Evolutionary conservation across 2,888 invertebrate species (phyloP).

Genomic region (Dione juno): DNA sequence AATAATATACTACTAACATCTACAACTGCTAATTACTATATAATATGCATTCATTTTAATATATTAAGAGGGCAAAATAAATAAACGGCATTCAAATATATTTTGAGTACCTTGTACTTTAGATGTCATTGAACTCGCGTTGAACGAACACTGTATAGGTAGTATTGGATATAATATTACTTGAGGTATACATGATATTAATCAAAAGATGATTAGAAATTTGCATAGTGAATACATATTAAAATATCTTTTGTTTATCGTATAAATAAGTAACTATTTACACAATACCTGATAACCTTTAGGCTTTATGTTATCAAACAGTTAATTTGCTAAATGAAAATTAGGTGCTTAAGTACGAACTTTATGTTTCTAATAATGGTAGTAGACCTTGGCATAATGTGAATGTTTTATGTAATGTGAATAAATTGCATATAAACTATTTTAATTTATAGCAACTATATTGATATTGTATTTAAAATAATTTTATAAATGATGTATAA

Average conservation of each 20-base stretch:
- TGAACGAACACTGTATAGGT: neutral
- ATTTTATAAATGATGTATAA: neutral
- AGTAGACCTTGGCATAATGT: neutral
- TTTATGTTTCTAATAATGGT: constrained; percentile 4
- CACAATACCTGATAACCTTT: constrained; percentile 6
- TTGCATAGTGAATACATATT: neutral
- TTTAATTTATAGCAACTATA: neutral
- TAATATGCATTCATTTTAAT: neutral
- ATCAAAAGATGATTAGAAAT: constrained; percentile 21
- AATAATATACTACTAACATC: no score
- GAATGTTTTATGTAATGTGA: neutral
- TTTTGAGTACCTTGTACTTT: constrained; percentile 13
- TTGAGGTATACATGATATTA: constrained; percentile 24
- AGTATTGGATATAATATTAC: neutral
- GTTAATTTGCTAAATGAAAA: neutral
- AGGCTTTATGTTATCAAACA: neutral
- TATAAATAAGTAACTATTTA: no score
- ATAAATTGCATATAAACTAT: constrained; percentile 2
- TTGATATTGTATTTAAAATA: neutral
- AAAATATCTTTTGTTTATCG: no score
- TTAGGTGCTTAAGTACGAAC: neutral
- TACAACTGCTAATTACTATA: no score
- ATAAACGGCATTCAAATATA: constrained; percentile 3
- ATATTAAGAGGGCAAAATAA: neutral
- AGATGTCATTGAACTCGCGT: constrained; percentile 23